These are phyloP conservation scores for Chlorodrepanis virens DNA, from an alignment of 2,113 vertebrate genomes.

Conservation along the genomic window DNA sequence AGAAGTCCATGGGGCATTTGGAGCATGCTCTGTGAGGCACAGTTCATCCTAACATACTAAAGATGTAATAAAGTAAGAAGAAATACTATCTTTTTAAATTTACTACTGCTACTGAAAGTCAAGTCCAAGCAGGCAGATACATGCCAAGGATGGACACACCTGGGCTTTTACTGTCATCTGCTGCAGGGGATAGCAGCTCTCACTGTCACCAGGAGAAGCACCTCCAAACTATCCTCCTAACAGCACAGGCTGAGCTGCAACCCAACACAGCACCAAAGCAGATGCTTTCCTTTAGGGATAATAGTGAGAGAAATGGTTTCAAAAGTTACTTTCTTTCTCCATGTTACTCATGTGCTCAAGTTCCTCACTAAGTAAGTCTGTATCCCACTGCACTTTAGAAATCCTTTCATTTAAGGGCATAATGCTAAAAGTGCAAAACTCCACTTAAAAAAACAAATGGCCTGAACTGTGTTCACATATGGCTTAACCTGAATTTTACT, in stretches of 20 bases:
- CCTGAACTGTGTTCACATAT: not conserved
- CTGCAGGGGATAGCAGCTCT: not conserved
- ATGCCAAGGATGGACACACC: not conserved
- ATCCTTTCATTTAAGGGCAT: not conserved
- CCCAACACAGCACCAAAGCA: not conserved
- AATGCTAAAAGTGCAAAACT: not conserved
- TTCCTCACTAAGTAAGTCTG: not conserved
- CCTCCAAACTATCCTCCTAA: not conserved
- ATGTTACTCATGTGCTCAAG: not conserved
- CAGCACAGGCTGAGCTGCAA: not conserved
- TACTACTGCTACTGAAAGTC: not conserved
- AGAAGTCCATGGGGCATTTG: not conserved
- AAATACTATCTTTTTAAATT: not conserved
- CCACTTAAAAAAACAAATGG: accelerated
- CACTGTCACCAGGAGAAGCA: not conserved
- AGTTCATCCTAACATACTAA: not conserved
- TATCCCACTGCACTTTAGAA: not conserved
- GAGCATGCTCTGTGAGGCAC: not conserved
- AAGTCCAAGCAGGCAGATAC: not conserved
- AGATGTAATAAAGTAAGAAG: not conserved
- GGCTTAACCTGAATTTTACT: not conserved
- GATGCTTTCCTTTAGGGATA: not conserved
- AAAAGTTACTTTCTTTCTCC: not conserved
- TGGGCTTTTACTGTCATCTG: not conserved
- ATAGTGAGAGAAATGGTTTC: not conserved